A percentile compares a stretch with the other conserved stretches of the same genome.
These are phyloP conservation scores for Xenopus borealis DNA, from an alignment of 2,113 vertebrate genomes.

Conservation along the genomic window DNA sequence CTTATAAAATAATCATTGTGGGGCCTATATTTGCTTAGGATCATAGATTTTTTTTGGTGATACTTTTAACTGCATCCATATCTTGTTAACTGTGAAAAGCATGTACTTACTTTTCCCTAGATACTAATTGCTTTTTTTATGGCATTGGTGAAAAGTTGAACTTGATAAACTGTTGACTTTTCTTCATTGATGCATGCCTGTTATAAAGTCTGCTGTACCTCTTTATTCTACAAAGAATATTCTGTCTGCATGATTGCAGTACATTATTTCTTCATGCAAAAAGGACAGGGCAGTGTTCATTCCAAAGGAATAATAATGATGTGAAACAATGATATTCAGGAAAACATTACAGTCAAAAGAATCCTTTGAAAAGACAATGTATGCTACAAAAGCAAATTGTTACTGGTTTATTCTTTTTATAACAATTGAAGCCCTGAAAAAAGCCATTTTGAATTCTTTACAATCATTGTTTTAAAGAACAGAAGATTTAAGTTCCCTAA, in stretches of 20 bases:
- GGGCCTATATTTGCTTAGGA: too few species aligned
- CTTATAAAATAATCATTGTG: too few species aligned
- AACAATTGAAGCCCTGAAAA: neutral
- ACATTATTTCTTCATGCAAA: neutral
- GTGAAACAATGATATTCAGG: constrained; percentile 31
- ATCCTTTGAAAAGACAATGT: constrained; percentile 12
- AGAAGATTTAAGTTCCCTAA: neutral
- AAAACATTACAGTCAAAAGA: constrained; percentile 24
- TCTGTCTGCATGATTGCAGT: neutral
- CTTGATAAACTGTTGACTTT: too few species aligned
- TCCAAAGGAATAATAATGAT: constrained; percentile 13
- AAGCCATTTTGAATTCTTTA: constrained; percentile 1
- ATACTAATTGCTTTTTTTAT: too few species aligned
- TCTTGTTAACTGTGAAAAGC: too few species aligned
- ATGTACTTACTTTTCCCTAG: too few species aligned
- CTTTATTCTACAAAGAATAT: too few species aligned
- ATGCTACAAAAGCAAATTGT: neutral
- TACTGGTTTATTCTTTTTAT: constrained; percentile 9
- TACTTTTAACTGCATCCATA: too few species aligned
- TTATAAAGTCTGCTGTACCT: too few species aligned
- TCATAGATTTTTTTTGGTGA: too few species aligned
- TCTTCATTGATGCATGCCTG: too few species aligned
- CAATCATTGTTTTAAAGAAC: constrained; percentile 15
- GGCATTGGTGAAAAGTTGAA: too few species aligned
- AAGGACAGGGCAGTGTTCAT: neutral